Base-by-base conservation (phyloP, 2,797 vertebrate genomes). In the Amniataba percoides region DNA sequence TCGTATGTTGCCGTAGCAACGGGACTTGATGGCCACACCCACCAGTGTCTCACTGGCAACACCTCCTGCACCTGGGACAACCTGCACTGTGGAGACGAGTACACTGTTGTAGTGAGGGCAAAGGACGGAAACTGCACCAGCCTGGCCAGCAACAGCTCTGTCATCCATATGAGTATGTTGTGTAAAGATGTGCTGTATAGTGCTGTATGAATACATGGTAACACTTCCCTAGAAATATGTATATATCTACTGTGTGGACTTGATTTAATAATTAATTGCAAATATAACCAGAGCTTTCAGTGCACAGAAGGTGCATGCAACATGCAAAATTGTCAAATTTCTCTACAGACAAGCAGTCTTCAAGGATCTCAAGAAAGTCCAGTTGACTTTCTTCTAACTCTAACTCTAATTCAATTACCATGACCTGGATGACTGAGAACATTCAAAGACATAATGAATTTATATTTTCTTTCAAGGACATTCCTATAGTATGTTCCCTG, bases 81-180 rank as follows among this genome's bases (percentile, higher is more conserved):
- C 65, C 86, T 95, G 74, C 91, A 89, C 74, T 95, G 95, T 74
- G 92, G 93, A 45, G 90, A 94, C 27, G 46, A 80, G 36, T 95
- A 95, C 87, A 87, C 69, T 3, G 89, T 94, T 9, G 77, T 61
- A 12, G 90, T 95, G 51, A 91, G 36, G n/a, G 92, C 93, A 9
- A 76, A 84, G n/a, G 78, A 81, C 16, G 65, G 43, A 39, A 89
- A 77, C 56, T 95, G 95, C 83, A 89, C 56, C 83, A 94, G 93
- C 21, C 68, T 58, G 34, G 81, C 80, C 0, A 93, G 92, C 87
- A 90, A 87, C 85, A 90, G 76, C 83, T 63, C 89, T 3, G 19
- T 84, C 82, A 87, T 94, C 70, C 34, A 87, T 4, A 94, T 85
- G 81, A 81, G 92, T 95, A 86, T 3, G 65, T 45, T 60, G 42